Evolutionary conservation across 2,113 vertebrate species (phyloP).

Genomic region (Gopherus flavomarginatus): DNA sequence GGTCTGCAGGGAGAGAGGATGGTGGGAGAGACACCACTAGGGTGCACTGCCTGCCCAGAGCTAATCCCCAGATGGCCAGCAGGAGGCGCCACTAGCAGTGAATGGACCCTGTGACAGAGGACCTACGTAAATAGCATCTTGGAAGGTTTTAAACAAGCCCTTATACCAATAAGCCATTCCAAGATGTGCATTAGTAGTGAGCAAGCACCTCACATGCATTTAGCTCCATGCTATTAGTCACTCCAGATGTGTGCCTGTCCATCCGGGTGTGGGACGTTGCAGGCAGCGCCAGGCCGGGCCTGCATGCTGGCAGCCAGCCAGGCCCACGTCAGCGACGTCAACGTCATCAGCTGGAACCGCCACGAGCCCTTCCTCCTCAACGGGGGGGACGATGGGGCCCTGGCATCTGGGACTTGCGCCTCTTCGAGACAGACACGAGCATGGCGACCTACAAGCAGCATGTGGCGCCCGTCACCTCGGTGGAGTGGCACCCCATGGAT

Average conservation of each 20-base stretch:
- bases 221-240: neutral
- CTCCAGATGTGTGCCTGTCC: neutral
- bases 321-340: too few species aligned
- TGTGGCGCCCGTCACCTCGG: conserved; percentile 88
- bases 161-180: neutral
- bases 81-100: neutral
- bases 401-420: conserved; percentile 91
- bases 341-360: too few species aligned
- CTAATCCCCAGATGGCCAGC: neutral
- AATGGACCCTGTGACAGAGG: neutral
- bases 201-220: neutral
- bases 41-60: neutral
- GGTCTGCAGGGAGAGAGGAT: neutral
- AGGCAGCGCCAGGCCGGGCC: too few species aligned
- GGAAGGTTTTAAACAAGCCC: neutral
- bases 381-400: conserved; percentile 86
- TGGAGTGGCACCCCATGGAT: conserved; percentile 91
- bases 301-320: too few species aligned
- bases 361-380: conserved; percentile 77
- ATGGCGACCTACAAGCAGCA: conserved; percentile 94
- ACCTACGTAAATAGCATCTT: neutral
- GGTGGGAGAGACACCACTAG: neutral
- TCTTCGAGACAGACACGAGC: conserved; percentile 86
- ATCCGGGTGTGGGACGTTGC: too few species aligned
- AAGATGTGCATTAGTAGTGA: neutral